A percentile compares a stretch with the other conserved stretches of the same genome.
These are phyloP conservation scores for Caenorhabditis becei DNA, from an alignment of 2,888 invertebrate species.

Conservation along the genomic window DNA sequence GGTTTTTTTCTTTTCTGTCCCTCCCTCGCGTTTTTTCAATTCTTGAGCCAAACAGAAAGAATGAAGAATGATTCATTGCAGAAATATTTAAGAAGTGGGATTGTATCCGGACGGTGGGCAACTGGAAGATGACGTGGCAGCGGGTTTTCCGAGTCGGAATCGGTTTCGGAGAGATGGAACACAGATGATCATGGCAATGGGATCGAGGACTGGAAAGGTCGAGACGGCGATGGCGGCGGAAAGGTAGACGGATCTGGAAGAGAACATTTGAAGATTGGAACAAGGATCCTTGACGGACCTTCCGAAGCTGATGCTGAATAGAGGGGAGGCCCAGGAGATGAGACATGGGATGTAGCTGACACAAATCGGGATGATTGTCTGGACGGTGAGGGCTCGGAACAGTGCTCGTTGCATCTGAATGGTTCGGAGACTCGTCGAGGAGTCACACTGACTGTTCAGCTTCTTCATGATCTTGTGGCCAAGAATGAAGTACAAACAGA, in stretches of 20 bases:
- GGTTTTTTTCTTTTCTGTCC: neutral
- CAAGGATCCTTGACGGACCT: neutral
- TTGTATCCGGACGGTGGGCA: conserved; percentile 8
- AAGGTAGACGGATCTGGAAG: conserved; percentile 12
- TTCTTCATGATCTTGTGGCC: conserved; percentile 9
- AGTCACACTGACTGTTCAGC: conserved; percentile 7
- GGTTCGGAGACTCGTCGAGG: neutral
- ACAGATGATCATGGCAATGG: conserved; percentile 11
- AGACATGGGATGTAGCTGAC: conserved; percentile 15
- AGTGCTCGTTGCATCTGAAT: conserved; percentile 9
- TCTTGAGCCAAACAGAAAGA: neutral
- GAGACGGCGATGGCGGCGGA: conserved; percentile 5
- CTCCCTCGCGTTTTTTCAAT: neutral
- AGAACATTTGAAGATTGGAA: no score
- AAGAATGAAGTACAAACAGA: conserved; percentile 7
- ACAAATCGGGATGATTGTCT: conserved; percentile 25
- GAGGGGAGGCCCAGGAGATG: neutral
- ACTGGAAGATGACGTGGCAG: neutral
- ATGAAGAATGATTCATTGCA: neutral
- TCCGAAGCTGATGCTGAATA: neutral
- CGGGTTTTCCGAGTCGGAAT: neutral
- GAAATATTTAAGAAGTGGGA: neutral
- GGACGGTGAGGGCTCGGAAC: conserved; percentile 5
- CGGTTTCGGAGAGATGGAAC: conserved; percentile 12
- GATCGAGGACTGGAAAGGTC: conserved; percentile 28